Conservation (phyloP, 2,797 vertebrate species). For the Austrolebias charrua region DNA sequence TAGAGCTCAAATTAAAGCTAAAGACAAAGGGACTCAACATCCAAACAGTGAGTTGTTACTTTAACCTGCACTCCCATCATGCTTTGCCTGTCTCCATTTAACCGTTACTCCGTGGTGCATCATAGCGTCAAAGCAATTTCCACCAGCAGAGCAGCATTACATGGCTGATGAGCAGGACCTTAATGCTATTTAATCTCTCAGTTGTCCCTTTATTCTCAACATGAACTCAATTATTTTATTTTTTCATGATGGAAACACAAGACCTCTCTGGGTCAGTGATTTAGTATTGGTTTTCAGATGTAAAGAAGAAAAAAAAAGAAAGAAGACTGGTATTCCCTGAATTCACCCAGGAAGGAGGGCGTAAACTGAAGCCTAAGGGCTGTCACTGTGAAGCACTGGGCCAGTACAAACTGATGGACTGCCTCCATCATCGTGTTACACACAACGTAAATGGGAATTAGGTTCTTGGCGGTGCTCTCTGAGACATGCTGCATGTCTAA, state of each 20-base stretch:
- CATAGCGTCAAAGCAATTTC: constrained; percentile 35
- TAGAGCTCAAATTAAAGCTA: constrained; percentile 33
- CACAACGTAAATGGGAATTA: constrained; percentile 10
- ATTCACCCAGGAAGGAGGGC: constrained; percentile 24
- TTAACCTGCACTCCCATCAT: constrained; percentile 53
- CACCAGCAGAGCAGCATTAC: constrained; percentile 37
- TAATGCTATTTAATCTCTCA: constrained; percentile 46
- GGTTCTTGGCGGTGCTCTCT: constrained; percentile 18
- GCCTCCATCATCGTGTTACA: constrained; percentile 42
- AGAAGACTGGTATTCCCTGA: constrained; percentile 47
- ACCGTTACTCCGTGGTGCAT: constrained; percentile 30
- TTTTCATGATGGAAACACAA: constrained; percentile 30
- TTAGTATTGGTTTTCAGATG: constrained; percentile 22
- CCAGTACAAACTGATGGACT: constrained; percentile 20
- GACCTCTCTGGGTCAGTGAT: constrained; percentile 42
- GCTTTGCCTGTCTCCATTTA: constrained; percentile 42
- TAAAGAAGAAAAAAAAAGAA: constrained; percentile 4
- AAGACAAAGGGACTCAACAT: constrained; percentile 13
- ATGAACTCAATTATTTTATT: constrained; percentile 33
- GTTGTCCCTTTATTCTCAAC: constrained; percentile 27
- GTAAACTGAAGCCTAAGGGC: constrained; percentile 20
- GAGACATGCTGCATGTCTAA: background rate
- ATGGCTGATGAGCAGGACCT: constrained; percentile 28
- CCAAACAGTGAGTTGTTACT: constrained; percentile 27
- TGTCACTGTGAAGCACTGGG: background rate